phyloP scores from a whole-genome alignment of 2,797 vertebrate species.

The Molossus alvarezi region DNA sequence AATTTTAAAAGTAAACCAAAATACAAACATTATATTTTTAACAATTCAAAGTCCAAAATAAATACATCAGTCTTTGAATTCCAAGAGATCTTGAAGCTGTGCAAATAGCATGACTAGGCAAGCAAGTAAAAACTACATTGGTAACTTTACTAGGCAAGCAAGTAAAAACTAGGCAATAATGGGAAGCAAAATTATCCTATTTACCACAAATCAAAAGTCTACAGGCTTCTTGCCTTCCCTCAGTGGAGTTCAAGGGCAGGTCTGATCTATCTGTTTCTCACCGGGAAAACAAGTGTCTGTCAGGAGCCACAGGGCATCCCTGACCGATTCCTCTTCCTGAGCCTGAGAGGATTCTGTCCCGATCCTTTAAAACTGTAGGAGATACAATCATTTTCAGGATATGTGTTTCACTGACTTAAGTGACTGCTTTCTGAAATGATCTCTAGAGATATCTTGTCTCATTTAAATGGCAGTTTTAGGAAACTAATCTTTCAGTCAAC shows the following conservation, averaged over 20 bases:
- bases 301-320: neutral
- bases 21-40: conserved; percentile 71
- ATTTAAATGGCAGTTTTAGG: conserved; percentile 87
- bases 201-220: conserved; percentile 57
- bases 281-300: neutral
- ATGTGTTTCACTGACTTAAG: conserved; percentile 83
- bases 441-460: conserved; percentile 85
- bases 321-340: conserved; percentile 79
- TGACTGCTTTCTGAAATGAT: conserved; percentile 84
- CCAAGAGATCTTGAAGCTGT: conserved; percentile 62
- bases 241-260: neutral
- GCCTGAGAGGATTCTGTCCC: conserved; percentile 58
- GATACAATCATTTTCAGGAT: conserved; percentile 73
- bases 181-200: conserved; percentile 65
- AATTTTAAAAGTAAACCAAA: conserved; percentile 76
- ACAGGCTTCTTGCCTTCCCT: neutral
- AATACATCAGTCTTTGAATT: conserved; percentile 62
- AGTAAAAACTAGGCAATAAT: conserved; percentile 58
- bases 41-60: conserved; percentile 75
- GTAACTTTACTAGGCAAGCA: conserved; percentile 73
- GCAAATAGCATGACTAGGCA: conserved; percentile 68
- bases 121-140: conserved; percentile 68
- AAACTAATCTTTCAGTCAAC: conserved; percentile 86
- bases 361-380: conserved; percentile 53
- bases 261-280: conserved; percentile 29